Evolutionary conservation across 2,888 invertebrate genomes (phyloP), one percentile per base, ranked within the genome.

Genomic region (Eilema sororculum): DNA sequence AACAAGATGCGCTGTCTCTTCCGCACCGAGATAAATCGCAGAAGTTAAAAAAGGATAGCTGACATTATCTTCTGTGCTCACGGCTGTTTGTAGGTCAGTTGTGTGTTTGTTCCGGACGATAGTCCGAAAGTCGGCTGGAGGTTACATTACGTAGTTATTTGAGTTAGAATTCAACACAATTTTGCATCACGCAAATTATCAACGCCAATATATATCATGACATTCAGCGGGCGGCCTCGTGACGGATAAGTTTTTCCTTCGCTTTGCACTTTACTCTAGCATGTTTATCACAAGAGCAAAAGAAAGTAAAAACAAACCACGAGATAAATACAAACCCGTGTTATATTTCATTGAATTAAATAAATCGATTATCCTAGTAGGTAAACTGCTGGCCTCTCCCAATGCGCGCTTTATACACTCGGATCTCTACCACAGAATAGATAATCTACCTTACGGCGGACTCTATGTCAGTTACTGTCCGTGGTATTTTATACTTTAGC

Each of bases 121-220:
- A 91, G 91, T 93, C 94, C 91, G 95, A 95, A 95, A 93, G 95
- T 93, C 95, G 93, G 89, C 93, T 95, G 93, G 94, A 95, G 95
- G 95, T 95, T 94, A 94, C 87, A 90, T 91, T 90, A 91, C 90
- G 91, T 91, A 87, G 87, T 85, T 89, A 87, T 90, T 91, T 89
- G 89, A 90, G 86, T 91, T 87, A 84, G 84, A 86, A 87, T 85
- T 84, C 82, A 80, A 74, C 83, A 87, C 83, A 81, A 84, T 86
- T 82, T 84, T 59, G 63, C 68, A 66, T 62, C 25, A 81, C 83
- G 71, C 78, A 77, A 77, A 84, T 85, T 82, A 63, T 84, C 78
- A 84, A 80, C 74, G 75, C 63, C 81, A 76, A 78, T 71, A 63
- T 71, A 63, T 78, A 80, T 79, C 76, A 71, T 72, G 72, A 66